Conservation (phyloP, 2,113 vertebrate species). For the Archilochus colubris region DNA sequence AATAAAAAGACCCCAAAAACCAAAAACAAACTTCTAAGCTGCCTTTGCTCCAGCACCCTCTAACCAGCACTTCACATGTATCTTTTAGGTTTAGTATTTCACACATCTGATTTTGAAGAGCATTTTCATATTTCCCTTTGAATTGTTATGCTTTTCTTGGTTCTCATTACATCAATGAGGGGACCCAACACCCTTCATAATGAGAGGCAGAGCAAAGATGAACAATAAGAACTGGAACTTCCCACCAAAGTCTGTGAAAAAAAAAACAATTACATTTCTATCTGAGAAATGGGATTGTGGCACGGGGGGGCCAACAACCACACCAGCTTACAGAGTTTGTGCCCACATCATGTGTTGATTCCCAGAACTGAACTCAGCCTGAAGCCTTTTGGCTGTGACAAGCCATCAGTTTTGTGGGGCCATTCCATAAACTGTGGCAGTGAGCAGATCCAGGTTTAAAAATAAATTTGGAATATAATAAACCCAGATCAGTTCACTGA, state of each 20-base stretch:
- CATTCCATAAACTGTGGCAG: fast-evolving
- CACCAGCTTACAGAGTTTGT: neutral
- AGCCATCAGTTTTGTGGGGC: neutral
- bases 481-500: neutral
- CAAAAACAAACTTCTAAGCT: neutral
- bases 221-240: slow-evolving; percentile 57
- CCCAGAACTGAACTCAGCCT: neutral
- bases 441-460: neutral
- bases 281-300: neutral
- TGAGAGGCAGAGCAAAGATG: slow-evolving; percentile 56
- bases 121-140: slow-evolving; percentile 54
- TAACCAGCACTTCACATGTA: slow-evolving; percentile 1
- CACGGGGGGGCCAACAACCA: neutral
- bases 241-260: slow-evolving; percentile 45
- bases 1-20: neutral
- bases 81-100: neutral
- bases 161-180: slow-evolving; percentile 37
- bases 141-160: slow-evolving; percentile 48
- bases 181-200: slow-evolving; percentile 36
- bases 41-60: slow-evolving; percentile 18
- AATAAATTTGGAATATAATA: neutral
- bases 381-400: neutral
- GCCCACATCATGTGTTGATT: slow-evolving; percentile 3
- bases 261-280: neutral
- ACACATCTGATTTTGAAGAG: slow-evolving; percentile 46